Evolutionary conservation across 2,888 invertebrate genomes (phyloP), one percentile per base, ranked within the genome.

Genomic region (Uloborus plumipes): DNA sequence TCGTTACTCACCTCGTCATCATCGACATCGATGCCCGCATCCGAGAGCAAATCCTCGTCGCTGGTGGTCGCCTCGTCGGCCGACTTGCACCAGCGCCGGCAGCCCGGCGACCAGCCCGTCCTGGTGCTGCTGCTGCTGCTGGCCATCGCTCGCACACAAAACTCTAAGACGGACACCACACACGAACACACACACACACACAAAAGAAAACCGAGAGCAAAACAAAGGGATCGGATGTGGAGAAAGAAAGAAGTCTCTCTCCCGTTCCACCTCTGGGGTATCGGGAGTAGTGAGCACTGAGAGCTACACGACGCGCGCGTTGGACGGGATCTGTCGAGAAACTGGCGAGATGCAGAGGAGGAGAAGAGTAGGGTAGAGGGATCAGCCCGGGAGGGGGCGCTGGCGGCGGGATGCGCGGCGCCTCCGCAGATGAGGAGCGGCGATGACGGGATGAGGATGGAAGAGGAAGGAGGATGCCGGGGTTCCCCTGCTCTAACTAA

Each of bases 1-100:
- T 65, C 65, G 58, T 53, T 55, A 80, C 82, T 82, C 76, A 82
- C 82, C 82, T 82, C 82, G n/a, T 82, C 75, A 47, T 82, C 82
- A 22, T 82, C 82, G 26, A 82, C 82, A 47, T 82, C 82, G 58
- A 82, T 82, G 39, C 82, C 82, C 76, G 75, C 75, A 76, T 82
- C 82, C 53, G 82, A 82, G 62, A 82, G 82, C 61, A 75, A 51
- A 61, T 82, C 82, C 76, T 82, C 82, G 53, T 82, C 82, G 18
- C 82, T 82, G 61, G 82, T 82, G 31, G 71, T 53, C 66, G 71
- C 69, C 50, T 81, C 80, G 77, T 69, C 69, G 47, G 58, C 26
- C 47, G 73, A 64, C 55, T 70, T 58, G 69, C 80, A 74, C 73
- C 73, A 80, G 14, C 80, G 80, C 16, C 80, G 73, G 11, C 69